phyloP scores from a whole-genome alignment of 1,140 invertebrate genomes.

The Ostrea denselamellosa region DNA sequence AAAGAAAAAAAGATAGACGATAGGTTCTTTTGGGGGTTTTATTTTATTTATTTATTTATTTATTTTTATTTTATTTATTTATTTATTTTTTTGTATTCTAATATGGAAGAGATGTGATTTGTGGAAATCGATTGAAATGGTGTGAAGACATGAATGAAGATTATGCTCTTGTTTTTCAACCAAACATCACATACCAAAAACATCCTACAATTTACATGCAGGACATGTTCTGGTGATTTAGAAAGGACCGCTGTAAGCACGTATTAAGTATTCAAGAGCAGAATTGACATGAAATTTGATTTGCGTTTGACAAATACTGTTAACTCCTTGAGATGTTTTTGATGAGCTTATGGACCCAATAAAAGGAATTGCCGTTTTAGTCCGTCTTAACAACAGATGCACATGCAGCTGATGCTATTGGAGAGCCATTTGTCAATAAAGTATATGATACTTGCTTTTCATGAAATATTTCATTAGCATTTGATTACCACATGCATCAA shows the following conservation, averaged over 20 bases:
- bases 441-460: no score
- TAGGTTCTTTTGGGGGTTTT: no score
- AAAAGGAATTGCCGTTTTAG: neutral
- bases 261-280: constrained; percentile 27
- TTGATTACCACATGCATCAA: no score
- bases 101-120: neutral
- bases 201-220: constrained; percentile 21
- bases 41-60: neutral
- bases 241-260: neutral
- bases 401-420: neutral
- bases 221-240: constrained; percentile 6
- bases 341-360: neutral
- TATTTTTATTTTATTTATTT: neutral
- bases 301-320: neutral
- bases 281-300: neutral
- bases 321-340: constrained; percentile 8
- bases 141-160: neutral
- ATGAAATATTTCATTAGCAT: no score
- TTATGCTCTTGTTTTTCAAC: neutral
- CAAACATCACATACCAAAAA: constrained; percentile 10
- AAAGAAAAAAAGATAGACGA: neutral
- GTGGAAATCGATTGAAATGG: neutral
- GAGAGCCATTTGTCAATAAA: neutral
- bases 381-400: neutral
- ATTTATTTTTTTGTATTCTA: neutral